Percentiles rank a stretch among this genome's conserved stretches.
Conservation (phyloP, 2,888 invertebrate species). For the Drosophila helvetica region DNA sequence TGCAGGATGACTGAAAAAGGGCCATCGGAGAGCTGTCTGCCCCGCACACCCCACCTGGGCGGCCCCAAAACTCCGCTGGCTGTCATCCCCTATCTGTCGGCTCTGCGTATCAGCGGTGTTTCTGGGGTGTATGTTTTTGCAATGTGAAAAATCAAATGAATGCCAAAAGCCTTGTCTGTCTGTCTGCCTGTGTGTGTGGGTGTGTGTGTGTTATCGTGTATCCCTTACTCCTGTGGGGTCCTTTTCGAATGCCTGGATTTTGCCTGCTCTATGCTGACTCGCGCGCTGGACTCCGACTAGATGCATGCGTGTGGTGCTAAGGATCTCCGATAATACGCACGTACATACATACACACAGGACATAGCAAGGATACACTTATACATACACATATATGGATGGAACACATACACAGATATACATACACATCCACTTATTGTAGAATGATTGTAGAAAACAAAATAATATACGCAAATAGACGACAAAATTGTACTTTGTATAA, state of each 20-base stretch:
- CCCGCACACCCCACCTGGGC: neutral
- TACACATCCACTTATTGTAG: slow-evolving; percentile 5
- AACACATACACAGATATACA: slow-evolving; percentile 7
- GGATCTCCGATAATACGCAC: slow-evolving; percentile 55
- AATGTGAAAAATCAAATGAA: neutral
- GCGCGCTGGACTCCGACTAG: neutral
- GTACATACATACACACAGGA: slow-evolving; percentile 46
- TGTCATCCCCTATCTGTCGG: neutral
- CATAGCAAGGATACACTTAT: slow-evolving; percentile 5
- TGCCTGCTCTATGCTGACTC: neutral
- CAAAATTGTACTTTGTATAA: neutral
- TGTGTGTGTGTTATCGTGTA: neutral
- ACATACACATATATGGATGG: slow-evolving; percentile 27
- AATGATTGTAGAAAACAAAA: neutral
- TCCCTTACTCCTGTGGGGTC: neutral
- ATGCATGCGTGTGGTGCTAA: neutral
- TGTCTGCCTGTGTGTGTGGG: neutral
- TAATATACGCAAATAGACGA: slow-evolving; percentile 1
- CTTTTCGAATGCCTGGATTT: neutral
- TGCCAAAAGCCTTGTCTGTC: neutral
- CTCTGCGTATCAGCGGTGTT: neutral
- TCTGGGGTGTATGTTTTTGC: neutral
- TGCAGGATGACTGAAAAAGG: slow-evolving; percentile 35
- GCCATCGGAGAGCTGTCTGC: slow-evolving; percentile 30
- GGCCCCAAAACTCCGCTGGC: neutral